Base-by-base conservation (phyloP, 2,113 vertebrate species). In the Andinoacara biseriatus region DNA sequence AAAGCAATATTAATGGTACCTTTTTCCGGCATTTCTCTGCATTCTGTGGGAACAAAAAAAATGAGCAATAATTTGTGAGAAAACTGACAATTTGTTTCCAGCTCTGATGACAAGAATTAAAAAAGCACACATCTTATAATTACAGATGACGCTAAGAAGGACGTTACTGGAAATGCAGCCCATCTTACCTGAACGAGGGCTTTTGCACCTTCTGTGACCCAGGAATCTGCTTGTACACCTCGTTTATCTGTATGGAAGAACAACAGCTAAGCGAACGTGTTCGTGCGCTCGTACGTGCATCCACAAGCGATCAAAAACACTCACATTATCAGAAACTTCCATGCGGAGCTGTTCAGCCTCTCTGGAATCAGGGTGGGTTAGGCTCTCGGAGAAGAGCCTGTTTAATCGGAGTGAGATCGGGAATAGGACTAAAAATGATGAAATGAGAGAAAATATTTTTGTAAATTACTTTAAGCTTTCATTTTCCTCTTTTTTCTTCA, bases 11-110 rank as follows among this genome's bases (percentile, higher is more conserved):
- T 35, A 74, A 40, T 22, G 2, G 84, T 91, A 99, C 98, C 98
- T 98, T 94, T 98, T 99, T n/a, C 98, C 98, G 6, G 98, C 96
- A 82, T 99, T 98, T 87, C 96, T 97, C 91, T 99, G 98, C 61
- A 95, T 86, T 94, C 98, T 99, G 94, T 10, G 38, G 54, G 69
- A 82, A 84, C 3, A 33, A 60, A 85, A n/a, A 52, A 69, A 67
- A 40, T 40, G 81, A 3, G 2, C 7, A 57, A 80, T 3, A 10
- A 67, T 82, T 31, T 72, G 13, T 49, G 20, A 76, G 13, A 58
- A 35, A 75, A 43, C 15, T 31, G 26, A 62, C 26, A 54, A 52
- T 26, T 59, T 13, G 69, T 38, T 75, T 17, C 2, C 0, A 10
- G 26, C 31, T 78, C 29, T 35, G 35, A 80, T 13, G 15, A 61